A percentile compares a stretch with the other conserved stretches of the same genome.
phyloP scores from a whole-genome alignment of 2,113 vertebrate species.

The Sceloporus tristichus region DNA sequence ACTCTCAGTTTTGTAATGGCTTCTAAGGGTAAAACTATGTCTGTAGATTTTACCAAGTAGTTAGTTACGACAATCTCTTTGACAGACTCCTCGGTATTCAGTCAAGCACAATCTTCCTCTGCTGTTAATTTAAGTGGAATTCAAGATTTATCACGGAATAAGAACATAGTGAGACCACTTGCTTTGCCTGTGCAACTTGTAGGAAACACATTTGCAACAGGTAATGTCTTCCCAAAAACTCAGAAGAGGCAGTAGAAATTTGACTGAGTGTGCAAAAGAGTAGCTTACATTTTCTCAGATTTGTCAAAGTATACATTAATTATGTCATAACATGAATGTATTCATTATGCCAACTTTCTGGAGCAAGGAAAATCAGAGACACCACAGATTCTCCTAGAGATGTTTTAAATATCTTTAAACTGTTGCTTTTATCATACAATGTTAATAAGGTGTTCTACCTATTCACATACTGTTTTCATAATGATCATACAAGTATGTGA shows the following conservation, averaged over 20 bases:
- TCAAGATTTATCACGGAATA: constrained; percentile 86
- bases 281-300: not conserved
- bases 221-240: constrained; percentile 74
- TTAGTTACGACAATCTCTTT: constrained; percentile 53
- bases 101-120: constrained; percentile 81
- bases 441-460: not conserved
- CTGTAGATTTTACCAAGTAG: not conserved
- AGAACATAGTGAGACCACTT: constrained; percentile 89
- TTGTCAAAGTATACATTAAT: not conserved
- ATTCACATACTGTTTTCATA: not conserved
- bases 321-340: not conserved
- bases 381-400: not conserved
- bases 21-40: not conserved
- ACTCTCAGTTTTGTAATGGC: not conserved
- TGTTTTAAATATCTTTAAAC: not conserved
- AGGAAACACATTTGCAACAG: constrained; percentile 90
- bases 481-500: not conserved
- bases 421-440: not conserved
- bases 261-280: constrained; percentile 20
- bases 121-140: constrained; percentile 85
- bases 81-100: constrained; percentile 87
- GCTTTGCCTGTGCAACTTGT: constrained; percentile 84
- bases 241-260: constrained; percentile 19
- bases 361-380: not conserved
- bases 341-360: not conserved